Evolutionary conservation across 2,888 invertebrate species (phyloP).

Genomic region (Meliscaeva auricollis): DNA sequence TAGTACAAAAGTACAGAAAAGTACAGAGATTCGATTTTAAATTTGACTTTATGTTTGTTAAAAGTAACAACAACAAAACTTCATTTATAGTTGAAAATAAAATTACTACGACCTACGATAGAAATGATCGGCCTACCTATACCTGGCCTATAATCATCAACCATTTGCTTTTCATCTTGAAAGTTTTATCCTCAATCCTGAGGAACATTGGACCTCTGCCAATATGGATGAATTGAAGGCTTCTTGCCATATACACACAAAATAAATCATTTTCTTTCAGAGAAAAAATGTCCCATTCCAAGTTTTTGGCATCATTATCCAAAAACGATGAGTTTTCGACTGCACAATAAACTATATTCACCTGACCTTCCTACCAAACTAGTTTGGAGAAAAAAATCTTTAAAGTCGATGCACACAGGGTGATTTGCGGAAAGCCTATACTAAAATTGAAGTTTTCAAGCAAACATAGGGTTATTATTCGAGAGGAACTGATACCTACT

Average conservation of each 20-base stretch:
- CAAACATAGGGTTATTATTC: too few relatives aligned
- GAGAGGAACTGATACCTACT: too few relatives aligned
- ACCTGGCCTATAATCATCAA: neutral
- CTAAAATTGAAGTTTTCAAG: too few relatives aligned
- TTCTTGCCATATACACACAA: slow-evolving; percentile 5
- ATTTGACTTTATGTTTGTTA: too few relatives aligned
- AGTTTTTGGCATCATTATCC: slow-evolving; percentile 57
- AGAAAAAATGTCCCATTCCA: neutral
- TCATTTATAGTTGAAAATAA: slow-evolving; percentile 3
- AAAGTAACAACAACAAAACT: slow-evolving; percentile 21
- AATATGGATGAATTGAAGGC: slow-evolving; percentile 4
- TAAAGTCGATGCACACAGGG: neutral
- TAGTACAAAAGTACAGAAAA: too few relatives aligned
- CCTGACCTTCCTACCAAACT: neutral
- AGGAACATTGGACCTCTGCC: slow-evolving; percentile 1
- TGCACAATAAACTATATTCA: neutral
- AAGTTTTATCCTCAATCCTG: neutral
- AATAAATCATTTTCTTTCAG: slow-evolving; percentile 10
- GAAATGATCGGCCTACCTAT: neutral
- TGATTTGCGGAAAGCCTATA: neutral
- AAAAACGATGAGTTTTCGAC: slow-evolving; percentile 32
- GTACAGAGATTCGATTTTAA: slow-evolving; percentile 1
- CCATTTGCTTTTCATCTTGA: slow-evolving; percentile 12
- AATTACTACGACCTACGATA: slow-evolving; percentile 39
- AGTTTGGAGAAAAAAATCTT: neutral